Evolutionary conservation across 2,113 vertebrate genomes (phyloP), one percentile per base, ranked within the genome.

Genomic region (Erythrocercus mccallii): DNA sequence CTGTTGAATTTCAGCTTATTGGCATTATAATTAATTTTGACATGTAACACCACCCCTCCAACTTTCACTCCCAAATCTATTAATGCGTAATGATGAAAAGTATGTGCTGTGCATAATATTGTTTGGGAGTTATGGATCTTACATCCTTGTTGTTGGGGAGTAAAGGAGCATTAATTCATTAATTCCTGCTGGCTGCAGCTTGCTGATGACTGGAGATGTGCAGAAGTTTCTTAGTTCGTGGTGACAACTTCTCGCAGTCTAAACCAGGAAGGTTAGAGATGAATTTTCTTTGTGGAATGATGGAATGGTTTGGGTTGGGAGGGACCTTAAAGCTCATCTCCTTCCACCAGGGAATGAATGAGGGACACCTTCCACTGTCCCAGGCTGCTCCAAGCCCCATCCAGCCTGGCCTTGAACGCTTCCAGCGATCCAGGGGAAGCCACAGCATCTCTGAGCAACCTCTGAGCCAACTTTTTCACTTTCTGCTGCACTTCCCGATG

Each of bases 1-100:
- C 95, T 84, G 82, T 95, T 96, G 94, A 81, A 88, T 95, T 95
- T 83, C 88, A 94, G 86, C 80, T 95, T 94, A 95, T 96, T 95
- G 95, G 93, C 90, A 90, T 94, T 96, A 78, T 96, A 96, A 97
- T 97, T 96, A 97, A 96, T 95, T 95, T 95, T 97, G 96, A 96
- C 95, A 81, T 12, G 80, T 88, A 97, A 96, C 86, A 64, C 95
- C 95, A 96, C 94, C 94, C 90, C 88, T 96, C 96, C 95, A 96
- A 95, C 96, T 97, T 96, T 71, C 90, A 68, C 88, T 96, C 95
- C 86, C 85, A 70, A 80, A 83, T 95, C 91, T 95, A 95, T 97
- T 96, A 96, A 91, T 88, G 86, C 2, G 50, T 93, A 84, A 96
- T 92, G 95, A 94, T 97, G 96, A 95, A 92, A 93, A 94, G 90